These are phyloP conservation scores for Nestor notabilis DNA, from an alignment of 2,113 vertebrate genomes.

Conservation along the genomic window DNA sequence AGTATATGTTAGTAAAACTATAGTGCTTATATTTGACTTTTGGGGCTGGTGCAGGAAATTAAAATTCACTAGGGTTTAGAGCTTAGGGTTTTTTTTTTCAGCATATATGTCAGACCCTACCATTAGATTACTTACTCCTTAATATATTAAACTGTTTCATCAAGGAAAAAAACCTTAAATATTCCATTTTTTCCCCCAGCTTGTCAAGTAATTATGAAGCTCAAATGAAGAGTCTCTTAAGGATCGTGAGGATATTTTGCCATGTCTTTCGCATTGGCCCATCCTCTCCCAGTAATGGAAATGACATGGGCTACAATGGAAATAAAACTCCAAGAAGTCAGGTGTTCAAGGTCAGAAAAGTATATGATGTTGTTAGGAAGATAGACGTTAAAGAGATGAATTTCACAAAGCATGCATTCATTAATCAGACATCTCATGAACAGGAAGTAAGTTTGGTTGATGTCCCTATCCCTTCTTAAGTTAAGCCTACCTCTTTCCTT, in stretches of 20 bases:
- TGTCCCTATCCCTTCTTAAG: conserved; percentile 58
- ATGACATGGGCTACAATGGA: conserved; percentile 97
- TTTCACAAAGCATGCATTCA: conserved; percentile 78
- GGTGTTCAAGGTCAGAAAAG: conserved; percentile 95
- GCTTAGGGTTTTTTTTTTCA: not conserved
- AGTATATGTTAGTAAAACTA: not conserved
- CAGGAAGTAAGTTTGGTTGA: conserved; percentile 77
- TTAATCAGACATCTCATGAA: conserved; percentile 77
- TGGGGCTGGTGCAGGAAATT: not conserved
- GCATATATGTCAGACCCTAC: not conserved
- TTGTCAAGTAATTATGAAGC: conserved; percentile 97
- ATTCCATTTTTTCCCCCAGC: conserved; percentile 73
- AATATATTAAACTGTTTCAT: not conserved
- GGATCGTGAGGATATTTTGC: conserved; percentile 96
- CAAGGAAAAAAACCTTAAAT: conserved; percentile 36
- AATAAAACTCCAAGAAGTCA: conserved; percentile 98
- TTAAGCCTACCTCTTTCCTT: conserved; percentile 35
- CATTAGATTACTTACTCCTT: not conserved
- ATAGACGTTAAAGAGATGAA: conserved; percentile 79
- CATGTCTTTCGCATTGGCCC: conserved; percentile 95
- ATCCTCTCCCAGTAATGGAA: conserved; percentile 92
- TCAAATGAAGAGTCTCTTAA: conserved; percentile 97
- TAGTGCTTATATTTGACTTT: not conserved
- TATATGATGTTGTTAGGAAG: conserved; percentile 81
- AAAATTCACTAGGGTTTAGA: not conserved